A percentile compares a stretch with the other conserved stretches of the same genome.
phyloP scores from a whole-genome alignment of 2,888 invertebrate genomes.

The Gastrophysa polygoni region DNA sequence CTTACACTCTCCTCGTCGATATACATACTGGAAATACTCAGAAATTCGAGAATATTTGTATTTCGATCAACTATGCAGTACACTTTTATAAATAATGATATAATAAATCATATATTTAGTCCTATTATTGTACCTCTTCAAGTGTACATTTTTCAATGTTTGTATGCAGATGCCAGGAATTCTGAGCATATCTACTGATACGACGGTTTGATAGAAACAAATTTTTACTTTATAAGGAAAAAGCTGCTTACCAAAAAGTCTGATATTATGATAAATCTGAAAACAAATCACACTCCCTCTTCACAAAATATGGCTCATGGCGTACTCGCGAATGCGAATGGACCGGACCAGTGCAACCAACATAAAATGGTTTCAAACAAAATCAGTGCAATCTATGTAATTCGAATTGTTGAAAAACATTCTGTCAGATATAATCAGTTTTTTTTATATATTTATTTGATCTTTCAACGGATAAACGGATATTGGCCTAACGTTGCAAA shows the following conservation, averaged over 20 bases:
- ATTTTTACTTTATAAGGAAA: background rate
- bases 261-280: slow-evolving; percentile 43
- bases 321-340: slow-evolving; percentile 43
- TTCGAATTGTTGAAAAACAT: too few species aligned
- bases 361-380: background rate
- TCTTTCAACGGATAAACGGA: too few species aligned
- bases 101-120: too few species aligned
- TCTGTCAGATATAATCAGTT: too few species aligned
- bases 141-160: background rate
- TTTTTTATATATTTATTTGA: too few species aligned
- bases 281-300: slow-evolving; percentile 56
- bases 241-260: slow-evolving; percentile 29
- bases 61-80: too few species aligned
- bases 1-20: slow-evolving; percentile 22
- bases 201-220: background rate
- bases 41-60: background rate
- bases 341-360: slow-evolving; percentile 32
- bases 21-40: background rate
- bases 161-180: background rate
- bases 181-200: background rate
- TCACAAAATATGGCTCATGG: slow-evolving; percentile 56
- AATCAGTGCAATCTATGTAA: too few species aligned
- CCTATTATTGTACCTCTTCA: too few species aligned
- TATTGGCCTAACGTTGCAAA: too few species aligned
- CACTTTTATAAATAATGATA: too few species aligned